These are phyloP conservation scores for Pseudochirops corinnae DNA, from an alignment of 2,797 vertebrate genomes.

Conservation along the genomic window DNA sequence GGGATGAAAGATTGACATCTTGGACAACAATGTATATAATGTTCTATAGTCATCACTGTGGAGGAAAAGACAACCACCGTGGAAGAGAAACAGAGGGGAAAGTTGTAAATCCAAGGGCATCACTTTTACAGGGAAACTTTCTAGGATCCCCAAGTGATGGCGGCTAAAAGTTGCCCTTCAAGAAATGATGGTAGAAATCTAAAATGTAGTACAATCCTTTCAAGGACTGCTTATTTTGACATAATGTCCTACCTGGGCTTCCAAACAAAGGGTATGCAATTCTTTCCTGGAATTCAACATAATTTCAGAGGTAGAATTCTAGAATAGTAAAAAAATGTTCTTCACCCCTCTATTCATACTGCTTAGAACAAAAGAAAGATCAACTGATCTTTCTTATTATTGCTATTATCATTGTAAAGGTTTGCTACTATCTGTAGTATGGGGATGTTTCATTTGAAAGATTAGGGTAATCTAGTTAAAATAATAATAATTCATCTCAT, in stretches of 20 bases:
- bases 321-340: not conserved
- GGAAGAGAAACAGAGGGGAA: not conserved
- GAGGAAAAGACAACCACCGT: not conserved
- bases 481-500: not conserved
- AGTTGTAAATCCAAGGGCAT: not conserved
- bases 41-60: not conserved
- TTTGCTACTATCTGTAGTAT: not conserved
- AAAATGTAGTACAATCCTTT: not conserved
- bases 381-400: not conserved
- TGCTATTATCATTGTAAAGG: not conserved
- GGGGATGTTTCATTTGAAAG: not conserved
- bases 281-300: not conserved
- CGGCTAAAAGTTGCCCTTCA: not conserved
- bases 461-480: not conserved
- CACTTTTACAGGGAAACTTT: not conserved
- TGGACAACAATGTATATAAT: not conserved
- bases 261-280: not conserved
- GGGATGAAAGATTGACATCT: not conserved
- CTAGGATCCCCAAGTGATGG: not conserved
- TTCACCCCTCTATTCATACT: not conserved
- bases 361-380: not conserved
- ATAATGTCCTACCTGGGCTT: not conserved
- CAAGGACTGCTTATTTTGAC: not conserved
- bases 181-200: not conserved
- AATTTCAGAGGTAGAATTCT: not conserved